phyloP scores from a whole-genome alignment of 2,888 invertebrate species.

The Itoplectis maculator region DNA sequence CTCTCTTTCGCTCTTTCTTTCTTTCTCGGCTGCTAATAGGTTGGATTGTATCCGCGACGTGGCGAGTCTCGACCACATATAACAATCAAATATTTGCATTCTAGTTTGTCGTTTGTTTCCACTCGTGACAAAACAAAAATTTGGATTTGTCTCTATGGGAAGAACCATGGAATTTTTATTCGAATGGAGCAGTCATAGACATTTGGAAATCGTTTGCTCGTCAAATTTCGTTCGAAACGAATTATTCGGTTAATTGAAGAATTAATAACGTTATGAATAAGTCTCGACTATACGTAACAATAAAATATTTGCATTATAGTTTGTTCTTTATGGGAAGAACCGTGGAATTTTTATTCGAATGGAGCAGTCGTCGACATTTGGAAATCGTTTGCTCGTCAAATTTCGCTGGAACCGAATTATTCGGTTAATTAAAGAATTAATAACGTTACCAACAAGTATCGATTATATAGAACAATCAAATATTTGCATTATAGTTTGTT shows the following conservation, averaged over 20 bases:
- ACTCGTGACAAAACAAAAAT: not conserved
- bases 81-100: constrained; percentile 50
- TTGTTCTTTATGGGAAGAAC: not conserved
- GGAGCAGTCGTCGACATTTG: no score
- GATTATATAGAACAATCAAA: constrained; percentile 49
- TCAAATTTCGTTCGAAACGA: no score
- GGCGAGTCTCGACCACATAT: constrained; percentile 41
- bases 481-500: constrained; percentile 31
- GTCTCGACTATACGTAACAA: constrained; percentile 43
- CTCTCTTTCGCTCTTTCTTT: constrained; percentile 34
- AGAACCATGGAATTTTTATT: not conserved
- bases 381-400: no score
- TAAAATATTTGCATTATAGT: constrained; percentile 45
- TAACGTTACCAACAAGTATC: no score
- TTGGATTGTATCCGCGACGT: constrained; percentile 53
- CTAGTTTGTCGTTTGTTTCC: not conserved
- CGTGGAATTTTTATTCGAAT: no score
- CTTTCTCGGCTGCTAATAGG: constrained; percentile 48
- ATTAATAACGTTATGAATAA: no score
- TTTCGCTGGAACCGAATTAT: no score
- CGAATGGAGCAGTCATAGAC: no score
- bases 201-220: no score
- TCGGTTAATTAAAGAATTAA: no score
- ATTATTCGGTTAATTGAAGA: no score
- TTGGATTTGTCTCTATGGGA: not conserved